These are phyloP conservation scores for Gobiocypris rarus DNA, from an alignment of 2,113 vertebrate genomes.

Conservation along the genomic window DNA sequence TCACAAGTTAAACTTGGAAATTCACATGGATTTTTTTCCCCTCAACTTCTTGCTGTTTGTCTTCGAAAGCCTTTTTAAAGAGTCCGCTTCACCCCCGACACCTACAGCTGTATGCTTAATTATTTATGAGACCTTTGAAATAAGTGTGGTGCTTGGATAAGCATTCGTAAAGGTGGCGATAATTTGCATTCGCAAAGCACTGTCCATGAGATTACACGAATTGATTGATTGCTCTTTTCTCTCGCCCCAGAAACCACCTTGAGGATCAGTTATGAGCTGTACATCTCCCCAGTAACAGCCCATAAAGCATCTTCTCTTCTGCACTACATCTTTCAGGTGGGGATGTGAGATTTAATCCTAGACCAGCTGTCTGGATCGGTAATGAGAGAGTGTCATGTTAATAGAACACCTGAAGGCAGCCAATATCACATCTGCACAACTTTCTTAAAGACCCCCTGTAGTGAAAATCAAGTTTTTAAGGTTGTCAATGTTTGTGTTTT, in stretches of 20 bases:
- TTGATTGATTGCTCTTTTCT: slow-evolving; percentile 70
- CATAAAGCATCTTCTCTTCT: slow-evolving; percentile 67
- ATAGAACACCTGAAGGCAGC: slow-evolving; percentile 54
- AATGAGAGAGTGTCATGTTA: slow-evolving; percentile 62
- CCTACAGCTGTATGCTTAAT: slow-evolving; percentile 38
- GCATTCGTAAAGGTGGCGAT: slow-evolving; percentile 60
- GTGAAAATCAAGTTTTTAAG: no score
- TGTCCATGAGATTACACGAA: slow-evolving; percentile 64
- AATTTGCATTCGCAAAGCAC: slow-evolving; percentile 72
- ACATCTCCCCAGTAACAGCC: slow-evolving; percentile 63
- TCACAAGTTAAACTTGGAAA: no score
- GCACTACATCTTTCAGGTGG: slow-evolving; percentile 72
- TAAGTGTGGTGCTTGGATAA: slow-evolving; percentile 39
- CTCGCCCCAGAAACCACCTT: slow-evolving; percentile 75
- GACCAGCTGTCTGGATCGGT: slow-evolving; percentile 57
- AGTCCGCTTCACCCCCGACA: slow-evolving; percentile 26
- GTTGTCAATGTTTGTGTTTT: no score
- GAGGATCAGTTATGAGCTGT: slow-evolving; percentile 65
- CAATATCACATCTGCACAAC: slow-evolving; percentile 53
- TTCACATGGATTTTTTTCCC: no score
- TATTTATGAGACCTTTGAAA: slow-evolving; percentile 54
- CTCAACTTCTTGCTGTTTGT: not conserved
- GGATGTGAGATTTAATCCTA: slow-evolving; percentile 57
- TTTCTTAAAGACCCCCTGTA: not conserved
- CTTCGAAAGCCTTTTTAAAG: slow-evolving; percentile 9